These are phyloP conservation scores for Bombus breviceps DNA, from an alignment of 1,140 invertebrate species.

Conservation along the genomic window DNA sequence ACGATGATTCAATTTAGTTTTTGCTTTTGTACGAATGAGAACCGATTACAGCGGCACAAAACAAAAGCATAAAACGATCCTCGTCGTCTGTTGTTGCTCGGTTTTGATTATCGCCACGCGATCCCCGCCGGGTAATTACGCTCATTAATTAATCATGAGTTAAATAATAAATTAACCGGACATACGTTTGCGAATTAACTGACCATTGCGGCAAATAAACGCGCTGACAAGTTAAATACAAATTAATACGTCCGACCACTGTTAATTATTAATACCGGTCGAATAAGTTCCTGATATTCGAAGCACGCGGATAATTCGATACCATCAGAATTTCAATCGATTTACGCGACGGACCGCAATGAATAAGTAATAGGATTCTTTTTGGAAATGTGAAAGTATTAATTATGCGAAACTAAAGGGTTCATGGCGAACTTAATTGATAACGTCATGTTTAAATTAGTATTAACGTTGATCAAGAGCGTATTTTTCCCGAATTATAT, in stretches of 20 bases:
- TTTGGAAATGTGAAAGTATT: neutral
- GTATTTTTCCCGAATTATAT: neutral
- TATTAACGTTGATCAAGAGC: neutral
- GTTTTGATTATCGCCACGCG: neutral
- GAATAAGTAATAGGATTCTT: neutral
- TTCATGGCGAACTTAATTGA: neutral
- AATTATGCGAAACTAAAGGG: neutral
- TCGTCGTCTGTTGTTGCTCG: no score
- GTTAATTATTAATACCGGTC: conserved; percentile 21
- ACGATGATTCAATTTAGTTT: neutral
- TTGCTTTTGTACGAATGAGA: neutral
- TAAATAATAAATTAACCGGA: conserved; percentile 28
- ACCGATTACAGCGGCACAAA: neutral
- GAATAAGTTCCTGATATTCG: neutral
- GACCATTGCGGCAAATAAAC: conserved; percentile 16
- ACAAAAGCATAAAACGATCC: neutral
- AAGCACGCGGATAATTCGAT: neutral
- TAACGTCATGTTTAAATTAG: conserved; percentile 1
- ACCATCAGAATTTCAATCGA: neutral
- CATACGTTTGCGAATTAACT: conserved; percentile 19
- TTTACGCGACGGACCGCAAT: neutral
- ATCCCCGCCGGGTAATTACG: neutral
- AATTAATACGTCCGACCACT: conserved; percentile 6
- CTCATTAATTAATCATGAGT: conserved; percentile 19
- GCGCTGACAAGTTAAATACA: conserved; percentile 16